Base-by-base conservation (phyloP, 2,113 vertebrate genomes). In the Bungarus multicinctus region DNA sequence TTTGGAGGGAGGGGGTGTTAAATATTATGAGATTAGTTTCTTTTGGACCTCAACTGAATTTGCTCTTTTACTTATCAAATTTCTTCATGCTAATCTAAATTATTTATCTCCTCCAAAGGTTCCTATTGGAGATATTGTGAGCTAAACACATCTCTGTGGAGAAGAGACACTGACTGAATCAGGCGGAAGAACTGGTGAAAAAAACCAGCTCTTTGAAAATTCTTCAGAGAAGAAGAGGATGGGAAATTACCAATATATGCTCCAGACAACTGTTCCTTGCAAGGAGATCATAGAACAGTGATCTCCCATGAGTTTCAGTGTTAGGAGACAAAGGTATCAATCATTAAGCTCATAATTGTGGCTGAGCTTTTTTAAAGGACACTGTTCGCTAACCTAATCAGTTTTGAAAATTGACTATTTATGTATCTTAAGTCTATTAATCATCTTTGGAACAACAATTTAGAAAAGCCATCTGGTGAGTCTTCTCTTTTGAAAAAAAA, bases 41-140 rank as follows among this genome's bases (percentile, higher is more conserved):
- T 18, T 54, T 81, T 34, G 74, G 27, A 54, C n/a, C 45, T 45
- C 87, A 55, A 22, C 52, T 57, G 64, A 85, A 89, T 92, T 92
- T 81, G 45, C 23, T 85, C 45, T 60, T n/a, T 93, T 89, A 85
- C 57, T 90, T 93, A 12, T 85, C 52, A 92, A 89, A 85, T 47
- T 9, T 18, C 12, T 74, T 57, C n/a, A 45, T 34, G 58, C 53
- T 47, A 50, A 93, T 55, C 30, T 92, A 57, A 92, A 58, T 58
- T 92, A 89, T 93, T 90, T 85, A 90, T 90, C 39, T 52, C 4
- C 18, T 58, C 39, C 74, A 22, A 43, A 22, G 7, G 43, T 20
- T 81, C 43, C 74, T 39, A 16, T 34, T 81, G 74, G n/a, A 81
- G 34, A 43, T 22, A 74, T 74, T n/a, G 18, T 43, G 18, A 43